phyloP scores from a whole-genome alignment of 2,797 vertebrate species.

The Lacerta bilineata region DNA sequence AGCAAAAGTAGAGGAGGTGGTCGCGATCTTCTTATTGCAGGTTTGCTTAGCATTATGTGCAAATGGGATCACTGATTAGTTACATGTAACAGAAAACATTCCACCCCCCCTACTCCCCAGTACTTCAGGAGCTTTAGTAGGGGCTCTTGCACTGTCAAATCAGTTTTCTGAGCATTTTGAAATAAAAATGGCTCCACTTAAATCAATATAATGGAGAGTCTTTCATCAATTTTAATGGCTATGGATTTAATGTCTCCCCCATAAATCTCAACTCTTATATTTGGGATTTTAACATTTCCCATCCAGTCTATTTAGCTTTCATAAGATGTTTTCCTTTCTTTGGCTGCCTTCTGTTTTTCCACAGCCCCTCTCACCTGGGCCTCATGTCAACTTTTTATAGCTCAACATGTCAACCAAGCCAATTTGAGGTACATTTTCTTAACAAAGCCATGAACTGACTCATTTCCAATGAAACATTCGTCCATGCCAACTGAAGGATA shows the following conservation, averaged over 20 bases:
- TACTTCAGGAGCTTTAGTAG: too few species aligned
- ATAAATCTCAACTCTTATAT: neutral
- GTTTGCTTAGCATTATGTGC: too few species aligned
- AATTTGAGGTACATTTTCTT: conserved; percentile 9
- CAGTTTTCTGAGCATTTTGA: neutral
- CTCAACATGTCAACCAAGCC: conserved; percentile 38
- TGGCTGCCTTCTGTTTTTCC: conserved; percentile 13
- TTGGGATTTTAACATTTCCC: neutral
- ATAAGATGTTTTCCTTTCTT: neutral
- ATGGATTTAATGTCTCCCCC: neutral
- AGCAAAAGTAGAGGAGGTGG: too few species aligned
- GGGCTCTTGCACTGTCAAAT: neutral
- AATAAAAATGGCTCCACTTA: neutral
- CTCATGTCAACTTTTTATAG: conserved; percentile 32
- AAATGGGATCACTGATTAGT: too few species aligned
- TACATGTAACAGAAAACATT: too few species aligned
- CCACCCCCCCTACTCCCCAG: too few species aligned
- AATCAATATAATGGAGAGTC: neutral
- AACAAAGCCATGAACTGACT: conserved; percentile 17
- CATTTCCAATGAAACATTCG: neutral
- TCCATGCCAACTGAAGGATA: conserved; percentile 13
- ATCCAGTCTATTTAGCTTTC: neutral
- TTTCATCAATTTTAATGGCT: neutral
- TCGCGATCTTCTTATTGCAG: too few species aligned
- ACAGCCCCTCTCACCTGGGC: conserved; percentile 25